Percentiles rank a stretch among this genome's conserved stretches.
Conservation (phyloP, 2,888 invertebrate species). For the Erpobdella octoculata region DNA sequence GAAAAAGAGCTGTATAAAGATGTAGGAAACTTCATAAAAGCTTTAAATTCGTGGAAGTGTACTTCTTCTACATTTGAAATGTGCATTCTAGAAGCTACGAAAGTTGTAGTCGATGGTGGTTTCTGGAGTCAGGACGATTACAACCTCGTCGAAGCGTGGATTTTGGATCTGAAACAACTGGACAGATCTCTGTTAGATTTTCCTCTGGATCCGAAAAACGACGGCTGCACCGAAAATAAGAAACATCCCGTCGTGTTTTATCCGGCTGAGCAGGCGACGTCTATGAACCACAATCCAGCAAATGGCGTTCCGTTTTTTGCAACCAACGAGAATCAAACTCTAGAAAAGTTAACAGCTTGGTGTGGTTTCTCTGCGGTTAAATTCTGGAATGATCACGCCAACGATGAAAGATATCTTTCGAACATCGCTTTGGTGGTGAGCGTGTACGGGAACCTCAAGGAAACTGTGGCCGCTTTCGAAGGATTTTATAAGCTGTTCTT, state of each 20-base stretch:
- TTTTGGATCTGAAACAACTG: constrained; percentile 32
- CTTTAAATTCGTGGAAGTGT: constrained; percentile 38
- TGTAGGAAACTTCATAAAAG: constrained; percentile 35
- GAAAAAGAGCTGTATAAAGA: constrained; percentile 39
- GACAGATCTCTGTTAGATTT: constrained; percentile 6
- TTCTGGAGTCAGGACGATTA: constrained; percentile 33
- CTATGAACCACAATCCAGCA: constrained; percentile 31
- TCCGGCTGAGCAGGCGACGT: constrained; percentile 34
- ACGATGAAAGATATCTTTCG: constrained; percentile 3
- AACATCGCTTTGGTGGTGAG: constrained; percentile 32
- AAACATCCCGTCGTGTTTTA: constrained; percentile 31
- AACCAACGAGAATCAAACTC: constrained; percentile 19
- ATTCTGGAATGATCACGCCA: constrained; percentile 1
- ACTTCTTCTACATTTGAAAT: constrained; percentile 32
- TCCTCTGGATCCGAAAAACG: not conserved
- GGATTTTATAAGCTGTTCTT: constrained; percentile 32
- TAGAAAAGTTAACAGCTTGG: not conserved
- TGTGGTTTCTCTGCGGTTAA: constrained; percentile 25
- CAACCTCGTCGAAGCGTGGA: constrained; percentile 37
- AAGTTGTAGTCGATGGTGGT: constrained; percentile 31
- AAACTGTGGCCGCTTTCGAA: constrained; percentile 29
- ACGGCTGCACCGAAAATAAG: constrained; percentile 7
- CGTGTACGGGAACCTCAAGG: constrained; percentile 17
- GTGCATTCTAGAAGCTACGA: constrained; percentile 36
- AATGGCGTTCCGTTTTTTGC: constrained; percentile 18